Evolutionary conservation across 2,888 invertebrate genomes (phyloP), one percentile per base, ranked within the genome.

Genomic region (Malthinus seriepunctatus): DNA sequence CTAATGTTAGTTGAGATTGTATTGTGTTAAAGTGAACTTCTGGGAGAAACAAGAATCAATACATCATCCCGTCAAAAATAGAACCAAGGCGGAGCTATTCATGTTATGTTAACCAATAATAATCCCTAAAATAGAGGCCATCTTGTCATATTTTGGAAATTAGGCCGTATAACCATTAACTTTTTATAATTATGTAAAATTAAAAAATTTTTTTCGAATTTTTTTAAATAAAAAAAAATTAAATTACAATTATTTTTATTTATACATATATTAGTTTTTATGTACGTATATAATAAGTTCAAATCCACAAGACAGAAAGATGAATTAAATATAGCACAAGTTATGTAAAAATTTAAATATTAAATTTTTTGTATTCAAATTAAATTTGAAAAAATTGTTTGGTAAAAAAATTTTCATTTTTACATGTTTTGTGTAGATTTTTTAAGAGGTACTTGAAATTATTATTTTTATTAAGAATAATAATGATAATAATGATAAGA

Each of bases 61-160:
- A 79, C 77, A 82, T 83, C 82, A 83, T 81, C 78, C 79, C 78
- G 82, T 82, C 82, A 82, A 81, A 80, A 79, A 78, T 79, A 78
- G 79, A 79, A 78, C 79, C 77, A 79, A 83, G 83, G 82, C 83
- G 83, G 82, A 78, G 82, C 81, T 76, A 77, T 80, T 79, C 77
- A 78, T 79, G 78, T 80, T 77, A 80, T 80, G 80, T 81, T 81
- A 81, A 81, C 83, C 83, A 83, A 83, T 83, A 83, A 83, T 83
- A 82, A 81, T 80, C 79, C 79, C 79, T 79, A 76, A 72, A 76
- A 78, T 77, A 78, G 82, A 77, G 78, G 82, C 83, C 83, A 83
- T 83, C 81, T 83, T 83, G 81, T 76, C 75, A 78, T 77, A 79
- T 78, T 67, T 67, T 64, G 56, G 57, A 65, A 62, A 62, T 67